phyloP scores from a whole-genome alignment of 2,888 invertebrate species.

The Eucera pruinosa region DNA sequence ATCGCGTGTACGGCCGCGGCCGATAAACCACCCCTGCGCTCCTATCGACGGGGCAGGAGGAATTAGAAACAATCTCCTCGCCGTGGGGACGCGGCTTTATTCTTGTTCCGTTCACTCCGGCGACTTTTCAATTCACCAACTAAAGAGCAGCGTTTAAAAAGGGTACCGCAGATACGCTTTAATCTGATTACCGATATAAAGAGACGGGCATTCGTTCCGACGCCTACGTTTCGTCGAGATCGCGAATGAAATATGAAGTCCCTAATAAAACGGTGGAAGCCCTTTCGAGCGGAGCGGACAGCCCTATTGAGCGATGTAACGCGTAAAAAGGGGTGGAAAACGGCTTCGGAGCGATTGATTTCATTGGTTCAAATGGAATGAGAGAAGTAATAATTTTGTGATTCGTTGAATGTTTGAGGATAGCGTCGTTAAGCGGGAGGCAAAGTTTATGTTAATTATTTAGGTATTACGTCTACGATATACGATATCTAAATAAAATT shows the following conservation, averaged over 20 bases:
- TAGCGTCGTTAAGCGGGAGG: background rate
- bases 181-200: constrained; percentile 48
- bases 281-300: constrained; percentile 5
- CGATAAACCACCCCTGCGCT: constrained; percentile 67
- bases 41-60: constrained; percentile 49
- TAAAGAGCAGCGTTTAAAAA: constrained; percentile 43
- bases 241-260: constrained; percentile 10
- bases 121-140: constrained; percentile 58
- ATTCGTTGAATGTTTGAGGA: background rate
- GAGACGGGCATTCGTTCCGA: constrained; percentile 20
- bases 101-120: constrained; percentile 26
- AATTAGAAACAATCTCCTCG: constrained; percentile 71
- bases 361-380: background rate
- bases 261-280: constrained; percentile 14
- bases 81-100: constrained; percentile 21
- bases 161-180: constrained; percentile 36
- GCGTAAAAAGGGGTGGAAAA: background rate
- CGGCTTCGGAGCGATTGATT: constrained; percentile 4
- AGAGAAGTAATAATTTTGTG: background rate
- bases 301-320: constrained; percentile 14
- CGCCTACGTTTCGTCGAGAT: constrained; percentile 22
- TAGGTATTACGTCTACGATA: no score
- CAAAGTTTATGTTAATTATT: no score
- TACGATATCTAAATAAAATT: no score
- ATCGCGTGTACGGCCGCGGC: constrained; percentile 68